Base-by-base conservation (phyloP, 2,888 invertebrate genomes). In the Hydraecia micacea region DNA sequence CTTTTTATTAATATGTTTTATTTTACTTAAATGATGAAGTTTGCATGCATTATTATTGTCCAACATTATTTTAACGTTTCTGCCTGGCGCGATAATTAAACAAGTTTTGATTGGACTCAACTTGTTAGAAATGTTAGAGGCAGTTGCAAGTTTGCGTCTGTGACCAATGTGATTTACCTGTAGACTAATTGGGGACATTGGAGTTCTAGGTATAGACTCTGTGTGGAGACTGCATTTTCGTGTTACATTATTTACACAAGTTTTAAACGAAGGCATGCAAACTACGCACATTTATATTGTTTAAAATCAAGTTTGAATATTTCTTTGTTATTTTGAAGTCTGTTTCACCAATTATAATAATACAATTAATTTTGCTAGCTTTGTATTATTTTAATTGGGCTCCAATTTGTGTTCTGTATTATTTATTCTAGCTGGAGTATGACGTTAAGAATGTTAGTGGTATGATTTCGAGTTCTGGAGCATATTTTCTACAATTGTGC, bases 41-140 rank as follows among this genome's bases (percentile, higher is more conserved):
- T 62, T n/a, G 8, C 18, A 5, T 46, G 36, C 55, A 36, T 5
- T 42, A 58, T 32, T 60, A 32, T 49, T 60, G 63, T 72, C 13
- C 55, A 63, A 32, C 63, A 73, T 55, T 66, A 68, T 65, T 55
- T 39, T 18, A 69, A 52, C 69, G n/a, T 55, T 11, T 28, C 55
- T 32, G 25, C 5, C 8, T 52, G 39, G 9, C n/a, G 63, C 52
- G 25, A 66, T 74, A 80, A 77, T 80, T 74, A 66, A n/a, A 80
- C 39, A 85, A 84, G 82, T 81, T 84, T 81, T 78, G 73, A 75
- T 78, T 85, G 65, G 42, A 68, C 46, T 49, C 39, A n/a, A 36
- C 46, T 52, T 62, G 68, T 63, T 71, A 28, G 52, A 49, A 69
- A 36, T 71, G 80, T 55, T 71, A 39, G 63, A 21, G 52, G 13